Evolutionary conservation across 1,140 invertebrate genomes (phyloP), one percentile per base, ranked within the genome.

Genomic region (Hyposmocoma kahamanoa): DNA sequence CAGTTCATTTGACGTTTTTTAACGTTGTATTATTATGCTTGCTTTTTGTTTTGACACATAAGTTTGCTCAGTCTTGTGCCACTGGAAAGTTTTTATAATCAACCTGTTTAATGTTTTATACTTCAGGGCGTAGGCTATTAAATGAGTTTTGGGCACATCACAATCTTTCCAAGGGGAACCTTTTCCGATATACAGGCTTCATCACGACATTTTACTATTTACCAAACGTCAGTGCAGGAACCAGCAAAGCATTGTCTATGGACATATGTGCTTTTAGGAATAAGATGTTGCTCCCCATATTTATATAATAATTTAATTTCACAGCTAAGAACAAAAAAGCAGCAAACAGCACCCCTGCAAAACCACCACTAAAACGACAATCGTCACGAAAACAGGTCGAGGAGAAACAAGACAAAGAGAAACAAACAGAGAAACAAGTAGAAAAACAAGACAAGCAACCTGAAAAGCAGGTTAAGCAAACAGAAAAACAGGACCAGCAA

Each of bases 251-350:
- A 26, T 11, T 6, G 11, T 6, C 24, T 6, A 26, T 26, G 24
- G 11, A 11, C 11, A 6, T 6, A 6, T 11, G 5, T 26, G 4
- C 6, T 36, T 36, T 36, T 9, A 36, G 15, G 4, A 9, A 10
- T 13, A 28, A 28, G 11, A 28, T 26, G 17, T 5, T 28, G 9
- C 13, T 11, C 13, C 22, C 11, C 10, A 22, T 10, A 42, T 22
- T 21, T 22, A 28, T 19, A 11, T 28, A 19, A 30, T 13, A 32
- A 32, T 26, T 39, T 34, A 22, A 30, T 22, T 44, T 52, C 53
- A n/a, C 49, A 80, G 76, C 57, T 0, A 78, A 82, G 67, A 13
- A 57, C 34, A 83, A 76, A 54, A 78, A 80, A 48, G 38, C 56
- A 0, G n/a, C 34, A n/a, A 76, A 71, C 41, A 72, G 28, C 34